Evolutionary conservation across 1,140 invertebrate species (phyloP), one percentile per base, ranked within the genome.

Genomic region (Artemia franciscana): DNA sequence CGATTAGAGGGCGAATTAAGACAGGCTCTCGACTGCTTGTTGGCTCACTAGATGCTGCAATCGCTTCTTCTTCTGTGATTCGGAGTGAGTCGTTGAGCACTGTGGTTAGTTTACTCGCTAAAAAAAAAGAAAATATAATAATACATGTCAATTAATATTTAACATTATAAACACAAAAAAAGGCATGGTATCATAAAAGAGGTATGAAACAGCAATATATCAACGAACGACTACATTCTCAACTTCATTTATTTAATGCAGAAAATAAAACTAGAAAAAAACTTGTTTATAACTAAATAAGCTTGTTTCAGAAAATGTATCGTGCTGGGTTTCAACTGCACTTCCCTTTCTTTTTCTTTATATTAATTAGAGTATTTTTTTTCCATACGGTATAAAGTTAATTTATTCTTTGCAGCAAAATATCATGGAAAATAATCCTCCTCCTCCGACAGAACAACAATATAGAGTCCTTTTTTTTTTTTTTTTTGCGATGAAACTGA

Each of bases 51-150:
- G 63, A 61, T 4, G 69, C 69, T 30, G 58, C 61, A n/a, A 71
- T 72, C 4, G 75, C 72, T 57, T 79, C 78, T 30, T 77, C 74
- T 69, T 80, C 78, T 56, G 70, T 76, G 7, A 80, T 70, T 24
- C 68, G 70, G 5, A 80, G 69, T 3, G 73, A 72, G 59, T 77
- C 73, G 68, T 80, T 80, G 28, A 80, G 65, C 60, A 78, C 70
- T 58, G 71, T 71, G 4, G 75, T 71, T 26, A 80, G 67, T 66
- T 76, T 73, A 69, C 78, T 78, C 18, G 76, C 77, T 77, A 68
- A 12, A 65, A 64, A 9, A 12, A 21, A 62, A 58, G 26, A 60
- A 64, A 25, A 51, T 67, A 62, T 57, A 60, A 66, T 57, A 64
- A 61, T 39, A 58, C 26, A 24, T 57, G n/a, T 23, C 24, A 60